phyloP scores from a whole-genome alignment of 2,113 vertebrate genomes.

The Blennius ocellaris region DNA sequence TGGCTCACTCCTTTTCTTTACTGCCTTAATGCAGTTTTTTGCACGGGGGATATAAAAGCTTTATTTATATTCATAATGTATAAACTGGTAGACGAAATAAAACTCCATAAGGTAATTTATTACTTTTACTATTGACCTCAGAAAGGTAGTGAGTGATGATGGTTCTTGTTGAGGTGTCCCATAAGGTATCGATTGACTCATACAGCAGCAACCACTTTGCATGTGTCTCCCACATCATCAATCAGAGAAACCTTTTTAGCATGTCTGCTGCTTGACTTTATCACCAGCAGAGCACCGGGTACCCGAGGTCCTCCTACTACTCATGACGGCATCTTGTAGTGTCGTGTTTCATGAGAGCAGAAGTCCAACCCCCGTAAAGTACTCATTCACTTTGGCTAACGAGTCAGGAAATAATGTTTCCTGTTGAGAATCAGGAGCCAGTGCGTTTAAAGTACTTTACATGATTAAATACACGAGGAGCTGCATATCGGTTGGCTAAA shows the following conservation, averaged over 20 bases:
- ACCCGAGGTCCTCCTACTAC: neutral
- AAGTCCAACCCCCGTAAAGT: neutral
- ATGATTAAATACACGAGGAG: too few species aligned
- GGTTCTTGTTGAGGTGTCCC: slow-evolving; percentile 42
- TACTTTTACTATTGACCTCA: slow-evolving; percentile 42
- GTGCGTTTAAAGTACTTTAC: neutral
- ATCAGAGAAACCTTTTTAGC: slow-evolving; percentile 29
- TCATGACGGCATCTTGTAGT: neutral
- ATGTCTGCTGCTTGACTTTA: slow-evolving; percentile 15
- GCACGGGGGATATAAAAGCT: slow-evolving; percentile 29
- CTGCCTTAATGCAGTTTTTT: slow-evolving; percentile 47
- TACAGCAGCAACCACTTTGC: slow-evolving; percentile 39
- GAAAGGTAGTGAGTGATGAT: slow-evolving; percentile 40
- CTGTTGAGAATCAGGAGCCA: neutral
- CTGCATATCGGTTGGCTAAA: too few species aligned
- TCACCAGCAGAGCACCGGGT: neutral
- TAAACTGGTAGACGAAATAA: slow-evolving; percentile 13
- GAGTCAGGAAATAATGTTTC: neutral
- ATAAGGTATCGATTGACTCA: slow-evolving; percentile 43
- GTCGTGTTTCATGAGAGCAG: neutral
- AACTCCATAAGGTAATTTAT: slow-evolving; percentile 28
- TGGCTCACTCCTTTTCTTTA: slow-evolving; percentile 12
- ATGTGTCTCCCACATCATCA: slow-evolving; percentile 41
- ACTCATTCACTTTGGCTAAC: neutral
- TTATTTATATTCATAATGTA: slow-evolving; percentile 39